Base-by-base conservation (phyloP, 2,797 vertebrate species). In the Emys orbicularis region DNA sequence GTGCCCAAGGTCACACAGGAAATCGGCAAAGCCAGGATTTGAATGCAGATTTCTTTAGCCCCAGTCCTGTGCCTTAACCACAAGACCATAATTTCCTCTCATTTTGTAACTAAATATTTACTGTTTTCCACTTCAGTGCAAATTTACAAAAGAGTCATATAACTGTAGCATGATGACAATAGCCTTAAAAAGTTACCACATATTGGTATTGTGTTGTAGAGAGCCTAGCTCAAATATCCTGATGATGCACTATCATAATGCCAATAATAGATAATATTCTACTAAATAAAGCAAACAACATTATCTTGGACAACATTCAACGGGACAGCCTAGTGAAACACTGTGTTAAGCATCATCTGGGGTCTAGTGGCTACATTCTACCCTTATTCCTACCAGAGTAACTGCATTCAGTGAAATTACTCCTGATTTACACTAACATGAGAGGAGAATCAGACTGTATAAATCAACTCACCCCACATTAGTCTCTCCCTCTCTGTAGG, bases 111-210 rank as follows among this genome's bases (percentile, higher is more conserved):
- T 7, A 87, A 95, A 44, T 82, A 84, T 86, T 92, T 37, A 72
- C n/a, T 68, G 18, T 81, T 83, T 72, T 37, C 84, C 95, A 93
- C 95, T 93, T 95, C 89, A 88, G 74, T 91, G 74, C 92, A 94
- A 91, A 95, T 84, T 97, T 96, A 86, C 93, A 97, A 95, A 97
- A 97, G 90, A 96, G 87, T 95, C 95, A 96, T 49, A 97, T 68
- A 90, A 93, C 94, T 93, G 81, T 86, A 95, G 96, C 90, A 5
- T 54, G 68, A 0, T 5, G 90, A 95, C 41, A 90, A 79, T 91
- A 96, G 72, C 86, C 57, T 86, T 94, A 89, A 90, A 61, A 94
- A 95, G 94, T 93, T 29, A 44, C 27, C 34, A 19, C 52, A 37
- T 94, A 85, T 88, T 88, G 92, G 68, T 65, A 84, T 76, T 94